Evolutionary conservation across 2,888 invertebrate species (phyloP).

Genomic region (Cetonia aurata): DNA sequence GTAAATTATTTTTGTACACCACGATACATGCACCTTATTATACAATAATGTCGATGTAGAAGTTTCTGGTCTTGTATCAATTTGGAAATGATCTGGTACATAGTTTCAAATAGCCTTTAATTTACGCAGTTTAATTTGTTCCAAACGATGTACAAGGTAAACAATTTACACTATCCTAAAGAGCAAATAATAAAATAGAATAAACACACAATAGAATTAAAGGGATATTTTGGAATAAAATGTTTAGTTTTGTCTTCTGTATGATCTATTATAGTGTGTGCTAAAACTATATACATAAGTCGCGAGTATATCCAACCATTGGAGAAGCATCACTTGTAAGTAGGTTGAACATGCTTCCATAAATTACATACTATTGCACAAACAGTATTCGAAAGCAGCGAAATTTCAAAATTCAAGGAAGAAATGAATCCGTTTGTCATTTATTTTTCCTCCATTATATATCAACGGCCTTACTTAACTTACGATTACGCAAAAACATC

Average conservation of each 20-base stretch:
- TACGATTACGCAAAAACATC: conserved; percentile 15
- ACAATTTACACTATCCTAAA: conserved; percentile 23
- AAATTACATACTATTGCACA: background rate
- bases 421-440: conserved; percentile 19
- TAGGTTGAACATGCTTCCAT: conserved; percentile 4
- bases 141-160: background rate
- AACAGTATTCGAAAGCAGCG: conserved; percentile 13
- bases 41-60: conserved; percentile 14
- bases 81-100: conserved; percentile 11
- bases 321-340: background rate
- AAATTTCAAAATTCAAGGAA: conserved; percentile 13
- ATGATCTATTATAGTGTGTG: too few relatives aligned
- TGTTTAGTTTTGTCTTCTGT: too few relatives aligned
- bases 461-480: too few relatives aligned
- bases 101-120: conserved; percentile 14
- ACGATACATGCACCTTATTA: background rate
- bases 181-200: conserved; percentile 20
- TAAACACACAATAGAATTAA: too few relatives aligned
- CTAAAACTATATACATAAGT: conserved; percentile 1
- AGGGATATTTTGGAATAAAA: too few relatives aligned
- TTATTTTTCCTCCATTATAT: conserved; percentile 12
- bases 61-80: conserved; percentile 1
- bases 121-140: too few relatives aligned
- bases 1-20: conserved; percentile 13
- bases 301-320: background rate